These are phyloP conservation scores for Stratiolaelaps scimitus DNA, from an alignment of 1,140 invertebrate species.

Conservation along the genomic window DNA sequence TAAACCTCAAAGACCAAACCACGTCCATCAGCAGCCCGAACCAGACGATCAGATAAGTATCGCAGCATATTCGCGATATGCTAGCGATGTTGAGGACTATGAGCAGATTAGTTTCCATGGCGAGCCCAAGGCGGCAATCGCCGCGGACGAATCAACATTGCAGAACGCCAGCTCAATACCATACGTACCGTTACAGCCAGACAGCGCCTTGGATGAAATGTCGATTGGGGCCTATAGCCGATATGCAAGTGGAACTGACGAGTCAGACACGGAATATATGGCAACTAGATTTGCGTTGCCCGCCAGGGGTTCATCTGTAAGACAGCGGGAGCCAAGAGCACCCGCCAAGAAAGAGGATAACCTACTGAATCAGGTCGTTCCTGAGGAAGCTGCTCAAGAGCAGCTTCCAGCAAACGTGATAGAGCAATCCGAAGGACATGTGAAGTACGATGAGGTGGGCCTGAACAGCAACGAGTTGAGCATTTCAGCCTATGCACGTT, in stretches of 20 bases:
- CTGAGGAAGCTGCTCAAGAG: no score
- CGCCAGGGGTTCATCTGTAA: neutral
- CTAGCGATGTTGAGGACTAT: neutral
- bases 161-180: neutral
- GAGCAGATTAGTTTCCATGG: neutral
- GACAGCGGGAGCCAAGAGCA: neutral
- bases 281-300: constrained; percentile 4
- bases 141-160: neutral
- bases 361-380: neutral
- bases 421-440: no score
- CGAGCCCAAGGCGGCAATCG: neutral
- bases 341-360: neutral
- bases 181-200: constrained; percentile 5
- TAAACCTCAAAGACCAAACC: neutral
- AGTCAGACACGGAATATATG: constrained; percentile 14
- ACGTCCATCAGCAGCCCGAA: neutral
- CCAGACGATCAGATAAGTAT: constrained; percentile 2
- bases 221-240: constrained; percentile 1
- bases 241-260: constrained; percentile 6
- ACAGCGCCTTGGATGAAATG: constrained; percentile 22
- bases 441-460: no score
- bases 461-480: neutral
- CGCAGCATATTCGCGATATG: constrained; percentile 1
- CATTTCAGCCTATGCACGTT: constrained; percentile 20
- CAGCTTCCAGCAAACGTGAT: no score